Base-by-base conservation (phyloP, 2,888 invertebrate genomes). In the Anaspis maculata region DNA sequence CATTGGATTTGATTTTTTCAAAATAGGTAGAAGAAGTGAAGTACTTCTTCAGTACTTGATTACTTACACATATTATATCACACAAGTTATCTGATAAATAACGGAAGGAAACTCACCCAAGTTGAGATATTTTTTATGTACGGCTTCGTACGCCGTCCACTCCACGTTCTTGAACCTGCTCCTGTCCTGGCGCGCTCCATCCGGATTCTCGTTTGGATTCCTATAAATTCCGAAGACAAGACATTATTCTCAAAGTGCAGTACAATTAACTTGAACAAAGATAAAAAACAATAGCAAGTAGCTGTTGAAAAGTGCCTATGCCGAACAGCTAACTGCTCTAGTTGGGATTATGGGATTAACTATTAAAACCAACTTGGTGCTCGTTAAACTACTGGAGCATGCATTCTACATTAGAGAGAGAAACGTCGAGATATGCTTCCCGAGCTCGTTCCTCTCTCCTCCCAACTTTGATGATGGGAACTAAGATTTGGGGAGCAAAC, bases 91-190 rank as follows among this genome's bases (percentile, higher is more conserved):
- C n/a, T n/a, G n/a, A n/a, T n/a, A n/a, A n/a, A n/a, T n/a, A n/a
- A n/a, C n/a, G n/a, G n/a, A n/a, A n/a, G n/a, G n/a, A n/a, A 19
- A 19, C 73, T 70, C 61, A 84, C 85, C 83, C 54, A 92, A 78
- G 68, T 84, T 86, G 45, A 95, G 70, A 68, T 90, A 95, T 59
- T 90, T 90, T 64, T 94, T 92, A 57, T 90, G 90, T 15, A 87
- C 84, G 19, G 83, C 83, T 64, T 92, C 91, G 59, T 94, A 95
- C 1, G 87, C 84, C 2, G 87, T 88, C 95, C 95, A 96, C 56
- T 88, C 89, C 38, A 89, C 80, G 55, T 87, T 88, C 66, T 88
- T 86, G 63, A 85, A 76, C 49, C 88, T 73, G 45, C 79, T 83
- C 43, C 85, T 73, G 51, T 87, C 86, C 54, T 83, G 83, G 39